Percentiles rank a stretch among this genome's conserved stretches.
Conservation (phyloP, 2,888 invertebrate genomes). For the Acrobasis consociella region DNA sequence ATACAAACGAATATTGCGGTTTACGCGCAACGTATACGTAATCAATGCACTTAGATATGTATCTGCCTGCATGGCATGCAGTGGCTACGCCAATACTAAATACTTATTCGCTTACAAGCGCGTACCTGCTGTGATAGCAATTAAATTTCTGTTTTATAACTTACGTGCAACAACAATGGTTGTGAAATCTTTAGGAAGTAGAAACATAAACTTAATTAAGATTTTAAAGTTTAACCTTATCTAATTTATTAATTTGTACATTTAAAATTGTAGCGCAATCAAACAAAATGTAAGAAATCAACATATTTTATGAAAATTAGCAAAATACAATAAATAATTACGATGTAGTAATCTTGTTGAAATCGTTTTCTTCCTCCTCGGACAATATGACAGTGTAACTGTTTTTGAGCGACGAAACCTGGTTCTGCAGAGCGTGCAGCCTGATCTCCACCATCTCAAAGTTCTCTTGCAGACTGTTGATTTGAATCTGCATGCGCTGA, state of each 20-base stretch:
- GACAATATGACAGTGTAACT: slow-evolving; percentile 57
- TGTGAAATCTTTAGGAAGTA: too few relatives aligned
- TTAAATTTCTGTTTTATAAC: neutral
- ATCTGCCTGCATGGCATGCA: neutral
- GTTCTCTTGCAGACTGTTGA: slow-evolving; percentile 85
- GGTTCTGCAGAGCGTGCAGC: slow-evolving; percentile 84
- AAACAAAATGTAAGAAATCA: slow-evolving; percentile 9
- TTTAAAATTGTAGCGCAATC: neutral
- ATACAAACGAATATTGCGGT: neutral
- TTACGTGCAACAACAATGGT: neutral
- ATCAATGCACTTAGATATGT: slow-evolving; percentile 10
- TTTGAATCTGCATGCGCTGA: slow-evolving; percentile 87
- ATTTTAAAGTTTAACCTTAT: too few relatives aligned
- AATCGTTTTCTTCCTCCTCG: slow-evolving; percentile 50
- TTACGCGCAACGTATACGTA: slow-evolving; percentile 4
- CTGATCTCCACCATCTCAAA: slow-evolving; percentile 86
- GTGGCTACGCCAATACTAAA: neutral
- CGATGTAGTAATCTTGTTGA: slow-evolving; percentile 35
- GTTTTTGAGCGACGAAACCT: slow-evolving; percentile 84
- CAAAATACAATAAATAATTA: slow-evolving; percentile 17
- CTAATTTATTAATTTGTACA: too few relatives aligned
- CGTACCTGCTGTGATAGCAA: neutral
- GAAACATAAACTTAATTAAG: too few relatives aligned
- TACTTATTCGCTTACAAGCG: neutral
- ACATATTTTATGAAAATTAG: slow-evolving; percentile 1